Conservation (phyloP, 2,113 vertebrate species). For the Oreocharis arfaki region DNA sequence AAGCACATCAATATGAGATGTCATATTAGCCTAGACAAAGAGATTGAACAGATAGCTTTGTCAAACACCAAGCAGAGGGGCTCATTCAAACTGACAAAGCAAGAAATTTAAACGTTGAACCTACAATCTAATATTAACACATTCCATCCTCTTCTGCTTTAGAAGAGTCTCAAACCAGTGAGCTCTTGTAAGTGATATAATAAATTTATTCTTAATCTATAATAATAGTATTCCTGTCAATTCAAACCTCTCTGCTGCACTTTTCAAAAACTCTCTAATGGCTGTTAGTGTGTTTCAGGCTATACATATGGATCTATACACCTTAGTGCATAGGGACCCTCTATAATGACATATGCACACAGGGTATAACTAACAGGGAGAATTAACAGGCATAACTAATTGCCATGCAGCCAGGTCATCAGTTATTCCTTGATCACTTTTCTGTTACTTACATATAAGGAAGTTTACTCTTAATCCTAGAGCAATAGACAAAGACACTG, state of each 20-base stretch:
- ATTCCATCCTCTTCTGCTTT: not conserved
- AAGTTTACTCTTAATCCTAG: not conserved
- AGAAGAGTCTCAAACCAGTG: not conserved
- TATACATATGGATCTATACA: not conserved
- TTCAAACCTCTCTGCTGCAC: not conserved
- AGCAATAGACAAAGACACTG: not conserved
- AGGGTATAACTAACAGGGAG: not conserved
- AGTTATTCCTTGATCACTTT: not conserved
- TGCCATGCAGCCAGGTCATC: not conserved
- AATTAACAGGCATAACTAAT: not conserved
- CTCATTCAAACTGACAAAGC: slow-evolving; percentile 59
- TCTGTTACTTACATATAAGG: not conserved
- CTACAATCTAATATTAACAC: not conserved
- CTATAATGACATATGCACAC: not conserved
- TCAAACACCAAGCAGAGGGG: slow-evolving; percentile 45
- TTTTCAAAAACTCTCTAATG: not conserved
- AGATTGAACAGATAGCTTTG: slow-evolving; percentile 41
- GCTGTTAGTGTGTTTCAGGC: not conserved
- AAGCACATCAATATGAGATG: slow-evolving; percentile 38
- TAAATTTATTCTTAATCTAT: slow-evolving; percentile 4
- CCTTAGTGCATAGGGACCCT: not conserved
- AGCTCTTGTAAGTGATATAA: not conserved
- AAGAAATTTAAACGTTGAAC: slow-evolving; percentile 36
- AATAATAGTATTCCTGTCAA: not conserved
- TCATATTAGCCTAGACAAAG: slow-evolving; percentile 43